phyloP scores from a whole-genome alignment of 2,888 invertebrate species.

The Tridacna gigas region DNA sequence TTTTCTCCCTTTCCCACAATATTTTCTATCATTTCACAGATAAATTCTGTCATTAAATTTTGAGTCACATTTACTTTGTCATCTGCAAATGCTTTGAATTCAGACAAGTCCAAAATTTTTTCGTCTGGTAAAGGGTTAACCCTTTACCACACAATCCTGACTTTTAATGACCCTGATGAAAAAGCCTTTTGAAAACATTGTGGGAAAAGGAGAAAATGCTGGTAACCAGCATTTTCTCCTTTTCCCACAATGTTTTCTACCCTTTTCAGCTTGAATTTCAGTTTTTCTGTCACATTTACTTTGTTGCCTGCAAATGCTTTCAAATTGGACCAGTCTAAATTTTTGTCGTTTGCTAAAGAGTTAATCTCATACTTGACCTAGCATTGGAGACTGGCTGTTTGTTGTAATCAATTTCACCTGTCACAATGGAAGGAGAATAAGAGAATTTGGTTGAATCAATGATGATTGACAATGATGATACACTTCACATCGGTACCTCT shows the following conservation, averaged over 20 bases:
- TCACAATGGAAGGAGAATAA: background rate
- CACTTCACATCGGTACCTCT: slow-evolving; percentile 3
- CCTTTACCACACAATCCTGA: background rate
- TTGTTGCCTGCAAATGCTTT: too few relatives aligned
- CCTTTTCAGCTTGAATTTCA: too few relatives aligned
- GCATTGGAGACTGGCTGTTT: background rate
- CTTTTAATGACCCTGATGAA: background rate
- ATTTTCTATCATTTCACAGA: too few relatives aligned
- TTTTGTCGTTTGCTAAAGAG: too few relatives aligned
- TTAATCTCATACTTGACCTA: background rate
- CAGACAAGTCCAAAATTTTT: background rate
- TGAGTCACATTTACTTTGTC: too few relatives aligned
- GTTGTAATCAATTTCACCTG: slow-evolving; percentile 5
- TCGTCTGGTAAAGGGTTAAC: background rate
- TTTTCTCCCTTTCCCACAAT: background rate
- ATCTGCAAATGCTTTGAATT: too few relatives aligned
- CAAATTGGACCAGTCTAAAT: too few relatives aligned
- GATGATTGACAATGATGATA: slow-evolving; percentile 14
- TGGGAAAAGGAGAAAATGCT: background rate
- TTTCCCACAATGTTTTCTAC: too few relatives aligned
- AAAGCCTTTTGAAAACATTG: background rate
- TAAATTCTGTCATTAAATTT: too few relatives aligned
- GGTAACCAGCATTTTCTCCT: too few relatives aligned
- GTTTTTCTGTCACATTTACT: too few relatives aligned
- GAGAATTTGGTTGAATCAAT: slow-evolving; percentile 1